Conservation (phyloP, 1,140 invertebrate genomes). For the Cydia splendana region DNA sequence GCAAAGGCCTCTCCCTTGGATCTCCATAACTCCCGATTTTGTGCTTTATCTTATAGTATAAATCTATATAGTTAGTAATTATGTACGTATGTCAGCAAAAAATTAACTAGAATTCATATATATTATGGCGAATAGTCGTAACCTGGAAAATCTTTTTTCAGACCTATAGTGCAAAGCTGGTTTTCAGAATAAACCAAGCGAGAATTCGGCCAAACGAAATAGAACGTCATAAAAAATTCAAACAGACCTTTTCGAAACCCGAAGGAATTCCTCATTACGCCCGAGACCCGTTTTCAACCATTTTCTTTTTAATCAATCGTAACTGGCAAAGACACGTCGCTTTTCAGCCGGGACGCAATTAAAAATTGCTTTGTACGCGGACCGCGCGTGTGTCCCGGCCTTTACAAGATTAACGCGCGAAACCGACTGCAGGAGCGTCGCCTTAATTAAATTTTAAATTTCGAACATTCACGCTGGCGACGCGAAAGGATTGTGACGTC, state of each 20-base stretch:
- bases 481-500: conserved; percentile 41
- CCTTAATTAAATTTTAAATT: conserved; percentile 65
- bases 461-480: conserved; percentile 47
- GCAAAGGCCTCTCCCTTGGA: no score
- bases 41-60: no score
- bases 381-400: conserved; percentile 51
- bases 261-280: conserved; percentile 40
- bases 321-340: conserved; percentile 57
- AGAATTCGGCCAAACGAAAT: conserved; percentile 28
- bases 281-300: conserved; percentile 35
- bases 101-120: not conserved
- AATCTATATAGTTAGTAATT: no score
- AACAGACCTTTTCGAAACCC: conserved; percentile 34
- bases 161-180: not conserved
- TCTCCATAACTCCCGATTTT: no score
- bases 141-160: not conserved
- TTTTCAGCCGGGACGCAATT: conserved; percentile 55
- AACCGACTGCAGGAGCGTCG: conserved; percentile 48
- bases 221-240: conserved; percentile 38
- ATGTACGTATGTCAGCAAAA: no score
- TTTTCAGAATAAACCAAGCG: not conserved
- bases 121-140: no score
- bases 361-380: conserved; percentile 63
- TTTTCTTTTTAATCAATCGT: conserved; percentile 67
- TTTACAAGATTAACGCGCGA: conserved; percentile 60